Percentiles rank a stretch among this genome's conserved stretches.
Conservation (phyloP, 2,888 invertebrate species). For the Leptinotarsa juncta region DNA sequence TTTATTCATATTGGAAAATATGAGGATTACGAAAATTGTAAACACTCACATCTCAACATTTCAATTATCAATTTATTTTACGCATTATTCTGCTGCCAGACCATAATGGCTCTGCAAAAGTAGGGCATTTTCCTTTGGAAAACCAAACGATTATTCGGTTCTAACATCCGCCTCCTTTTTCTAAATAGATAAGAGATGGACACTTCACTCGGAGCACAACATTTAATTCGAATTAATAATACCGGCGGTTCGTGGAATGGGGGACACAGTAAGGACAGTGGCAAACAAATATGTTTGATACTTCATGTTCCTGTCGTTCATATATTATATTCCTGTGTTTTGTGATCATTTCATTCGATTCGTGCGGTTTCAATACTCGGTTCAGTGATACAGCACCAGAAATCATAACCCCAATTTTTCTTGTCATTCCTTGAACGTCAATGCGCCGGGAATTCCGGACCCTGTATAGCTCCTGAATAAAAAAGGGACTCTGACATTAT, state of each 20-base stretch:
- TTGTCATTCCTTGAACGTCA: not conserved
- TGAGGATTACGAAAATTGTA: too few species aligned
- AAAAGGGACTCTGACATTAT: slow-evolving; percentile 59
- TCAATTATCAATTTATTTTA: too few species aligned
- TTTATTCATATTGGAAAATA: too few species aligned
- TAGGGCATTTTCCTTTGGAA: slow-evolving; percentile 1
- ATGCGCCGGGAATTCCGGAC: not conserved
- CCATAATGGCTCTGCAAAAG: not conserved
- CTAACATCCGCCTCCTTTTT: slow-evolving; percentile 8
- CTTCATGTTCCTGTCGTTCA: too few species aligned
- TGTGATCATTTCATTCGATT: too few species aligned
- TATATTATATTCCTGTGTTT: too few species aligned
- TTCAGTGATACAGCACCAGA: too few species aligned
- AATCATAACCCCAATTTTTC: not conserved
- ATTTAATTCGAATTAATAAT: not conserved
- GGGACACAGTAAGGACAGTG: too few species aligned
- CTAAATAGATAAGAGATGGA: slow-evolving; percentile 5
- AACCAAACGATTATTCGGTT: not conserved
- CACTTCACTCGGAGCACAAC: not conserved
- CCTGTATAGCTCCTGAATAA: slow-evolving; percentile 25
- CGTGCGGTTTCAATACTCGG: too few species aligned
- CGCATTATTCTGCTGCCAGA: not conserved
- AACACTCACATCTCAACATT: too few species aligned
- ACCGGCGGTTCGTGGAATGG: not conserved
- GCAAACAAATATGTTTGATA: too few species aligned